Base-by-base conservation (phyloP, 2,797 vertebrate genomes). In the Tachyglossus aculeatus region DNA sequence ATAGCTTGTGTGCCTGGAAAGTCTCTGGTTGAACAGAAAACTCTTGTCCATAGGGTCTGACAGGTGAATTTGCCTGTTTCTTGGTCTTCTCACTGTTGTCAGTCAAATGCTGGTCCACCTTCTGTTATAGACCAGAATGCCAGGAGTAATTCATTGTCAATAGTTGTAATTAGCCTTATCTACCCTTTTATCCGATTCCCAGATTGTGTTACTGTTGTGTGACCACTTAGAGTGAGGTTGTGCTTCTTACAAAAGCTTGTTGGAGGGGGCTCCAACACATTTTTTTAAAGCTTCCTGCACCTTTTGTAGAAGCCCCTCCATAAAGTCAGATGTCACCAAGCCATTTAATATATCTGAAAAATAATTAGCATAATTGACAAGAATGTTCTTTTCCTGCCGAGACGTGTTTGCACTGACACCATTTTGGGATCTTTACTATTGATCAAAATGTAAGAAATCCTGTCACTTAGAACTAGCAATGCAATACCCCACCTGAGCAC, bases 141-240 rank as follows among this genome's bases (percentile, higher is more conserved):
- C n/a, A 24, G 41, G 56, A 9, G 68, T 76, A 39, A 80, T 78
- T 83, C 68, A 71, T 67, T 47, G 4, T 87, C 85, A 58, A 85
- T 87, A 76, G 63, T 58, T 48, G 53, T 80, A 85, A 87, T 87
- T 85, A 87, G 71, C 59, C 81, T 81, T 81, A 83, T 81, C 74
- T 73, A 67, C 73, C 65, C 80, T 83, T 64, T 83, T 63, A 71
- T 71, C 76, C 80, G 75, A 78, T 71, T 67, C 68, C 73, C 65
- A 33, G 70, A 19, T 57, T 68, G 61, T 81, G 74, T 53, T 34
- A 73, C 65, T 81, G 21, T 44, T 44, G 52, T 41, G 51, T 32
- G 31, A 32, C 55, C 51, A 34, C 2, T 31, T 68, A 64, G 29
- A 63, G 59, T 64, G 66, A 74, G 19, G 12, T 24, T 21, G 8